phyloP scores from a whole-genome alignment of 1,140 invertebrate genomes.

The Carposina sasakii region DNA sequence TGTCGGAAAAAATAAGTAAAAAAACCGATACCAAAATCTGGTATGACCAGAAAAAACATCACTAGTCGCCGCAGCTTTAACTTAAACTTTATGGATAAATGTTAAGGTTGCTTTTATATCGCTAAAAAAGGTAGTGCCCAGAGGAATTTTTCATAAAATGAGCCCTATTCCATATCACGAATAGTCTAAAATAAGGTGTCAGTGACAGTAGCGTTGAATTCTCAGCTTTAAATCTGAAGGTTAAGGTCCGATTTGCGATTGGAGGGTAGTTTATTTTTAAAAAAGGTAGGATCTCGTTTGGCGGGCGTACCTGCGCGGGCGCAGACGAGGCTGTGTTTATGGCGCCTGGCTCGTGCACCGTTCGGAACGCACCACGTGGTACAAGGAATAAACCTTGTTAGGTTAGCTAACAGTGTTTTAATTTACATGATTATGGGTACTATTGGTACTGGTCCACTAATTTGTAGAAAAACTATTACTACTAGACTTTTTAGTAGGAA shows the following conservation, averaged over 20 bases:
- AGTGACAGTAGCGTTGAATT: slow-evolving; percentile 15
- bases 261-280: slow-evolving; percentile 37
- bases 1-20: slow-evolving; percentile 61
- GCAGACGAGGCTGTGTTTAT: slow-evolving; percentile 68
- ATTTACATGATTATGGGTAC: slow-evolving; percentile 25
- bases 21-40: slow-evolving; percentile 61
- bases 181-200: slow-evolving; percentile 65
- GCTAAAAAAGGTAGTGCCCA: no score
- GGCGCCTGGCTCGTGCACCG: slow-evolving; percentile 43
- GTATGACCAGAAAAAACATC: slow-evolving; percentile 63
- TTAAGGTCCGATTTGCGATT: slow-evolving; percentile 31
- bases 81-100: slow-evolving; percentile 27
- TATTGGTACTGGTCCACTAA: no score
- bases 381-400: slow-evolving; percentile 61
- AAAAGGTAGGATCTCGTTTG: slow-evolving; percentile 68
- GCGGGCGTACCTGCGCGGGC: slow-evolving; percentile 64
- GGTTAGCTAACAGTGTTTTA: slow-evolving; percentile 44
- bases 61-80: slow-evolving; percentile 15
- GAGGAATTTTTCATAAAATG: slow-evolving; percentile 51
- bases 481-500: no score
- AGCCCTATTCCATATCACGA: slow-evolving; percentile 69
- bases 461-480: no score
- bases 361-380: slow-evolving; percentile 50
- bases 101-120: not conserved
- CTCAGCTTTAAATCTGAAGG: slow-evolving; percentile 21